Evolutionary conservation across 2,888 invertebrate species (phyloP).

Genomic region (Stenotaenia linearis): DNA sequence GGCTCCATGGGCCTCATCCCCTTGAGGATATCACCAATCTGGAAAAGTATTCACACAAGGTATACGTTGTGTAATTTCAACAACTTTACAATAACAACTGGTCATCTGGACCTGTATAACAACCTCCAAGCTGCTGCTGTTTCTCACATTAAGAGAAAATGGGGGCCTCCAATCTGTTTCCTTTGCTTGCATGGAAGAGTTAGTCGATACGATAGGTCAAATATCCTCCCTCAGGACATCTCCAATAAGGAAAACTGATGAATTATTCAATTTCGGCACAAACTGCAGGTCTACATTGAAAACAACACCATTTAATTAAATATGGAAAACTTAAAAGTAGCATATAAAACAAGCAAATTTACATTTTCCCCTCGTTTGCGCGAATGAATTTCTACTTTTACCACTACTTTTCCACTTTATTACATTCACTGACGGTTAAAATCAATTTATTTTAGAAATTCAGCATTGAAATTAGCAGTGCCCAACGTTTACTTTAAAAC

Average conservation of each 20-base stretch:
- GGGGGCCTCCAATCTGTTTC: slow-evolving; percentile 15
- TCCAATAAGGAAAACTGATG: not conserved
- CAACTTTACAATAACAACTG: slow-evolving; percentile 12
- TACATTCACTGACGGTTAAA: not conserved
- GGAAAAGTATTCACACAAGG: not conserved
- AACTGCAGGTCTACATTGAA: not conserved
- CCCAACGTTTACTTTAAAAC: not conserved
- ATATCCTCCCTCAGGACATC: not conserved
- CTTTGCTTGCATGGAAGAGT: not conserved
- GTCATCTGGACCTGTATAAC: not conserved
- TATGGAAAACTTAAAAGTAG: not conserved
- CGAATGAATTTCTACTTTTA: not conserved
- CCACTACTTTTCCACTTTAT: not conserved
- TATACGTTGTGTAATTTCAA: slow-evolving; percentile 6
- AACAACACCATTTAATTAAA: not conserved
- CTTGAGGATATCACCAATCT: not conserved
- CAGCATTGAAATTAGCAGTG: not conserved
- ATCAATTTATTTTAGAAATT: not conserved
- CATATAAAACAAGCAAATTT: not conserved
- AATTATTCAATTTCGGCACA: not conserved
- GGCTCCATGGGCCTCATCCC: not conserved
- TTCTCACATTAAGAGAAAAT: slow-evolving; percentile 23
- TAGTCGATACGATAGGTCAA: slow-evolving; percentile 5
- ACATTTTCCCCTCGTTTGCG: not conserved
- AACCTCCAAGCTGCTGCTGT: slow-evolving; percentile 13